phyloP scores from a whole-genome alignment of 2,888 invertebrate genomes.

The Stegophylla sp. region DNA sequence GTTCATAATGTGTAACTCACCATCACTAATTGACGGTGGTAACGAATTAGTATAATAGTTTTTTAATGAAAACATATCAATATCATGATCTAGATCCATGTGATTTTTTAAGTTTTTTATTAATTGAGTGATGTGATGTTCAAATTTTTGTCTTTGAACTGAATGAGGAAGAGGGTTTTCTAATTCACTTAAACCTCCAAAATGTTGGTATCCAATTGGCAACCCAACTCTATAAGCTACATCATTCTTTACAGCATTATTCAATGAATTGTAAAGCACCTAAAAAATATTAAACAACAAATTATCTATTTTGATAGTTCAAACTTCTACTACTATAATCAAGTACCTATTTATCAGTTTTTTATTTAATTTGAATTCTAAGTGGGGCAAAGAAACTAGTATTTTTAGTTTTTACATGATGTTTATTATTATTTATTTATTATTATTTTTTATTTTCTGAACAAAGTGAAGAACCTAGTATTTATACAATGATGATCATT shows the following conservation, averaged over 20 bases:
- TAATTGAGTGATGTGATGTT: constrained; percentile 68
- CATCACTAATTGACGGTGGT: constrained; percentile 77
- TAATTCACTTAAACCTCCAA: constrained; percentile 40
- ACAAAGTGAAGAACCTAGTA: no score
- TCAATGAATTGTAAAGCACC: constrained; percentile 77
- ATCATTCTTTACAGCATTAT: constrained; percentile 75
- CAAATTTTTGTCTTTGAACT: constrained; percentile 66
- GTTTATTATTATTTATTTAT: no score
- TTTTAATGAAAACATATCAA: constrained; percentile 71
- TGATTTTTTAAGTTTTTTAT: constrained; percentile 71
- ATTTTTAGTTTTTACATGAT: no score
- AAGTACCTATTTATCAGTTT: no score
- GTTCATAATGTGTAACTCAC: constrained; percentile 62
- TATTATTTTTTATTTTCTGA: no score
- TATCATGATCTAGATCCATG: constrained; percentile 77
- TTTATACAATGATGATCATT: no score
- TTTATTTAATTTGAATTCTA: no score
- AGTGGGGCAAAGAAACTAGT: no score
- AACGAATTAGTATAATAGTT: constrained; percentile 70
- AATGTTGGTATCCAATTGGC: constrained; percentile 71
- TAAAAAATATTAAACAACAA: no score
- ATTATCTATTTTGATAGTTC: not conserved
- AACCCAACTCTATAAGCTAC: constrained; percentile 78
- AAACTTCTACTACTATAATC: no score
- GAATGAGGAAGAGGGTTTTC: constrained; percentile 26